Conservation (phyloP, 2,113 vertebrate genomes). For the Equus przewalskii region DNA sequence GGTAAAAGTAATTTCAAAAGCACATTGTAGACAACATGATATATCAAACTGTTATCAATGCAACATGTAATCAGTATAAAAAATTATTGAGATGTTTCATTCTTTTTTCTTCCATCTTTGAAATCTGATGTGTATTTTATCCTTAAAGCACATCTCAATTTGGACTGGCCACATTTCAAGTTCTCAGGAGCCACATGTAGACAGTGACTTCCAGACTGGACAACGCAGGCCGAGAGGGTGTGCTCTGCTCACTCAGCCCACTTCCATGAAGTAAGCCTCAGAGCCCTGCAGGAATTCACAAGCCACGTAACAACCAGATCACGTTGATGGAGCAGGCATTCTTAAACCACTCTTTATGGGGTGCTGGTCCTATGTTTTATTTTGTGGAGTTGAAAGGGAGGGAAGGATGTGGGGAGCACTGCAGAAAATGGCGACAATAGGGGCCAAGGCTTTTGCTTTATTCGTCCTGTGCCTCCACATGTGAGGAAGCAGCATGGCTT, state of each 20-base stretch:
- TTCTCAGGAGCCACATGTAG: background rate
- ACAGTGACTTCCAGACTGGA: background rate
- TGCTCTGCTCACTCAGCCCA: background rate
- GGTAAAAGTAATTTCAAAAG: background rate
- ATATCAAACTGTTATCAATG: background rate
- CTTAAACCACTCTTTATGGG: background rate
- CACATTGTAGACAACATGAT: background rate
- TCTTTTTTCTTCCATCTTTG: background rate
- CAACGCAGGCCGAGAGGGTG: background rate
- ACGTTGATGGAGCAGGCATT: background rate
- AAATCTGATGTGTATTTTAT: background rate
- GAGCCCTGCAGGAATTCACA: background rate
- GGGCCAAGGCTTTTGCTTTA: background rate
- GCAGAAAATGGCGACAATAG: background rate
- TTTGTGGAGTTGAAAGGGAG: background rate
- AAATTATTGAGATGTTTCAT: background rate
- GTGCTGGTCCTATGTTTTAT: background rate
- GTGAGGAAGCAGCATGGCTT: background rate
- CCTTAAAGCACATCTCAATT: background rate
- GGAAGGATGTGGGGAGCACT: background rate
- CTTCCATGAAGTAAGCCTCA: background rate
- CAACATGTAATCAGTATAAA: background rate
- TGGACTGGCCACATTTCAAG: background rate
- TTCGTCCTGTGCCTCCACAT: background rate
- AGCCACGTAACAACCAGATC: background rate